Evolutionary conservation across 2,113 vertebrate genomes (phyloP), one percentile per base, ranked within the genome.

Genomic region (Psilopogon haemacephalus): DNA sequence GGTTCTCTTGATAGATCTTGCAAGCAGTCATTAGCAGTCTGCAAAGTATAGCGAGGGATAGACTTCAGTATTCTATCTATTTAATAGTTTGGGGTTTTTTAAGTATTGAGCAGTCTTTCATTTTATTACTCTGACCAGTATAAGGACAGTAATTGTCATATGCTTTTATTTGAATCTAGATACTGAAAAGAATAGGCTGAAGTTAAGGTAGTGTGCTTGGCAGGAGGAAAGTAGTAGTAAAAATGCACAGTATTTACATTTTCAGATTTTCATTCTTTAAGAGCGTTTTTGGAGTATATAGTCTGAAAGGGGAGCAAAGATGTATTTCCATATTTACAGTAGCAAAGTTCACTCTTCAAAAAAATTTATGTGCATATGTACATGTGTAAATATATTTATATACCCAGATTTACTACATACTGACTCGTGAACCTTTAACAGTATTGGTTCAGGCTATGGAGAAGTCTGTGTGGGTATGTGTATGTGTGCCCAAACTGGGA

Each of bases 201-300:
- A 94, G 26, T 50, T 62, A 93, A 93, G 75, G 69, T 42, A 58
- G 21, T 70, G 48, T 95, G 84, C 94, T 19, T 94, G 84, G 46
- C 79, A 94, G 75, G 69, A 81, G 15, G 71, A 88, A 94, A 81
- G 89, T 17, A 8, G 59, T 60, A 89, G 37, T 82, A 78, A 96
- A 95, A 97, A 83, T 84, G 40, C 91, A 71, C 46, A 69, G 7
- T 62, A n/a, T 80, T 95, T 96, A 44, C 35, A 40, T 95, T 95
- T 97, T 85, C 40, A 84, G 17, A 37, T 37, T 78, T 81, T 86
- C 89, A 10, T 52, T 93, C 91, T 92, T 72, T 73, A 55, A 80
- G 94, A 93, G 10, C 30, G 54, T 75, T 88, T 90, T 89, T 62
- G 38, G 63, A 88, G 32, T 67, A 95, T 97, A 81, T 73, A 58